These are phyloP conservation scores for Nematostella vectensis DNA, from an alignment of 92 coral and sea anemone genomes.

Conservation along the genomic window DNA sequence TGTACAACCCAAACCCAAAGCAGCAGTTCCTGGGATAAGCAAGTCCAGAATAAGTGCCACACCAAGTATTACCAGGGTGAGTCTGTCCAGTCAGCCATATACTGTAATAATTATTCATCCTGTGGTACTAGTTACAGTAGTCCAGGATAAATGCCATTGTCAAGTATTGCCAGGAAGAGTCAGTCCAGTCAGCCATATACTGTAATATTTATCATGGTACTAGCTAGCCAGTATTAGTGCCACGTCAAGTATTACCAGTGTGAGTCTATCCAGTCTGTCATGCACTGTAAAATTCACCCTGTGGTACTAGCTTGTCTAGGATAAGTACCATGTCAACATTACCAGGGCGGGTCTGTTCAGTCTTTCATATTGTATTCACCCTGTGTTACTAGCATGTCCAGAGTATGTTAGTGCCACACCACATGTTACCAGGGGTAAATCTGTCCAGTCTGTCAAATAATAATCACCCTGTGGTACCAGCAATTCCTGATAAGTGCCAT, in stretches of 20 bases:
- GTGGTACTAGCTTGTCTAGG: too few species aligned
- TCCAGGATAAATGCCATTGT: too few species aligned
- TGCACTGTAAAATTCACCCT: not conserved
- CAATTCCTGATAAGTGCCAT: too few species aligned
- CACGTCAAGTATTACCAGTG: slow-evolving; percentile 53
- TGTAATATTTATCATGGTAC: too few species aligned
- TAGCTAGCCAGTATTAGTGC: slow-evolving; percentile 55
- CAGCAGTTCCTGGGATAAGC: slow-evolving; percentile 36
- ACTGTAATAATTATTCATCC: not conserved
- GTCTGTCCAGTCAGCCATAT: not conserved
- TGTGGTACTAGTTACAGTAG: too few species aligned
- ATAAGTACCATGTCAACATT: too few species aligned
- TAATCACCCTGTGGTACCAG: too few species aligned
- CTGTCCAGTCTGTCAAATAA: too few species aligned
- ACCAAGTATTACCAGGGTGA: slow-evolving; percentile 42
- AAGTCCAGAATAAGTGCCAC: slow-evolving; percentile 67
- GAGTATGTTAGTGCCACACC: slow-evolving; percentile 67
- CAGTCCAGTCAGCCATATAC: too few species aligned
- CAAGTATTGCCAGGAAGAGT: too few species aligned
- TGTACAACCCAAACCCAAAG: slow-evolving; percentile 71
- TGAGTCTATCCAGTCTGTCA: not conserved
- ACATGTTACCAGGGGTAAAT: slow-evolving; percentile 25
- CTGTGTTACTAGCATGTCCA: slow-evolving; percentile 37
- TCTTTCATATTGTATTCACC: too few species aligned
- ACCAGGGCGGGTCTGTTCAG: too few species aligned